These are phyloP conservation scores for Melieria picta DNA, from an alignment of 2,888 invertebrate species.

Conservation along the genomic window DNA sequence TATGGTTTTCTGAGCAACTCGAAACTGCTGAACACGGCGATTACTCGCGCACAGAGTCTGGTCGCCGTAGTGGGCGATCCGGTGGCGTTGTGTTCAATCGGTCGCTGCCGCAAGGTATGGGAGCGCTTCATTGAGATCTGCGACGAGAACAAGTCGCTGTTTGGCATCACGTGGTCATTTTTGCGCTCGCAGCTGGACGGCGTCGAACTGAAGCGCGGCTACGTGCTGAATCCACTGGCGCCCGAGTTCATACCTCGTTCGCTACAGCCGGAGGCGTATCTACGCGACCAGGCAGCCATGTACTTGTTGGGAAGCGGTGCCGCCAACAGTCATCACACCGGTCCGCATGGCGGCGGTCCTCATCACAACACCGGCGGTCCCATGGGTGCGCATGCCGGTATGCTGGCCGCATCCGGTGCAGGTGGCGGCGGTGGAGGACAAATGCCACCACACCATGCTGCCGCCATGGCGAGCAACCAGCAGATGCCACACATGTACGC, in stretches of 20 bases:
- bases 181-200: constrained; percentile 76
- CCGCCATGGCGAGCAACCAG: constrained; percentile 53
- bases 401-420: constrained; percentile 34
- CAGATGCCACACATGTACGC: constrained; percentile 54
- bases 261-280: constrained; percentile 67
- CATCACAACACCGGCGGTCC: constrained; percentile 45
- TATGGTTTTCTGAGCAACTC: constrained; percentile 86
- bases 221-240: constrained; percentile 83
- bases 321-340: constrained; percentile 50
- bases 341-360: constrained; percentile 44
- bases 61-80: constrained; percentile 89
- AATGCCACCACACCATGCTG: constrained; percentile 57
- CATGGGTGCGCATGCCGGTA: constrained; percentile 41
- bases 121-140: constrained; percentile 80
- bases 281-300: constrained; percentile 65
- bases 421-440: constrained; percentile 41
- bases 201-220: constrained; percentile 78
- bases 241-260: constrained; percentile 81
- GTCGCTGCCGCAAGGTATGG: constrained; percentile 84
- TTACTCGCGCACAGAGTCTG: constrained; percentile 82
- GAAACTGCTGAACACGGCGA: constrained; percentile 83
- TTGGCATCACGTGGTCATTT: constrained; percentile 77
- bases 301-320: constrained; percentile 51
- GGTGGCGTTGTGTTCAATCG: constrained; percentile 81
- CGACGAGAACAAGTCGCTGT: constrained; percentile 75